Percentiles rank a stretch among this genome's conserved stretches.
Conservation (phyloP, 2,888 invertebrate genomes). For the Acronicta leporina region DNA sequence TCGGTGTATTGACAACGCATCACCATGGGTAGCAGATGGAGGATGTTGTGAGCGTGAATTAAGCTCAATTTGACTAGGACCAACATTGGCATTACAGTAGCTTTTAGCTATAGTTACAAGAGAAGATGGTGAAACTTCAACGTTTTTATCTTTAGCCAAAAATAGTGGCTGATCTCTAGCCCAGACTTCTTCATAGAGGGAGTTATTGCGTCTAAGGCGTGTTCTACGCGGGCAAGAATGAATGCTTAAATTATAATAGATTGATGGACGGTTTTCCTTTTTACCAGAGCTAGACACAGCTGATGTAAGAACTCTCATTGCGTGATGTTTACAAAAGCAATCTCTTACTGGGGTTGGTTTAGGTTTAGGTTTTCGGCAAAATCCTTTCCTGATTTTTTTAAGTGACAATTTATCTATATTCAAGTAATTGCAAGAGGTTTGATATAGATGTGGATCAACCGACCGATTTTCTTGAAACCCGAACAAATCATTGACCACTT, state of each 20-base stretch:
- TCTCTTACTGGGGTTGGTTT: slow-evolving; percentile 3
- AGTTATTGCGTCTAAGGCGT: neutral
- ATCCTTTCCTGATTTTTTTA: slow-evolving; percentile 28
- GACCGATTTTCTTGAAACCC: slow-evolving; percentile 47
- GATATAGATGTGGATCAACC: slow-evolving; percentile 26
- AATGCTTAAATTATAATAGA: slow-evolving; percentile 27
- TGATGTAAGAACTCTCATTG: slow-evolving; percentile 29
- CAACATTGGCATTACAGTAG: slow-evolving; percentile 29
- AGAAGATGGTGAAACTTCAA: slow-evolving; percentile 41
- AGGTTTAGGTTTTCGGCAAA: slow-evolving; percentile 14
- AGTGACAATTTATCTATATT: slow-evolving; percentile 31
- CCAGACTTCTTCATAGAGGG: neutral
- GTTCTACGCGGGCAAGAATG: slow-evolving; percentile 3
- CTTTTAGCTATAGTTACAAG: slow-evolving; percentile 14
- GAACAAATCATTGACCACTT: slow-evolving; percentile 46
- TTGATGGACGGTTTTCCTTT: neutral
- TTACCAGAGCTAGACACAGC: neutral
- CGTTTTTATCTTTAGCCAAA: slow-evolving; percentile 31
- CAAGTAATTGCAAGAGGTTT: slow-evolving; percentile 31
- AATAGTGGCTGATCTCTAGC: neutral
- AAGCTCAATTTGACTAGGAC: slow-evolving; percentile 10
- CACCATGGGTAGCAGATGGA: neutral
- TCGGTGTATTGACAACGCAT: neutral
- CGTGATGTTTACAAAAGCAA: slow-evolving; percentile 27
- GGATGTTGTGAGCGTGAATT: neutral